These are phyloP conservation scores for Drosophila trapezifrons DNA, from an alignment of 1,140 invertebrate species.

Conservation along the genomic window DNA sequence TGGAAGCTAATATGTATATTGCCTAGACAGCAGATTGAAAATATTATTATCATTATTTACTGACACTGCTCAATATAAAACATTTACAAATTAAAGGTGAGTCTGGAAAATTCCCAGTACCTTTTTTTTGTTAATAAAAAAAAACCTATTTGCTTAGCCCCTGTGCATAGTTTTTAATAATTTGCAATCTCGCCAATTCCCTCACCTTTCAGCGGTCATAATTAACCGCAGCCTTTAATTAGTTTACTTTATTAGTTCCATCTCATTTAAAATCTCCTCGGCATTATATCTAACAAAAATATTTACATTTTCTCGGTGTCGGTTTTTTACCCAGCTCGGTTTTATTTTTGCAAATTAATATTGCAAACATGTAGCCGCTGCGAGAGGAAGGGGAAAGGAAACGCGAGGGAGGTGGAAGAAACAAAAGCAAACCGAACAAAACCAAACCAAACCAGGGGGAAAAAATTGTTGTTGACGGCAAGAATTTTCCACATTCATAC, in stretches of 20 bases:
- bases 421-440: slow-evolving; percentile 2
- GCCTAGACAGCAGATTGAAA: no score
- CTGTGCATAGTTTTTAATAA: neutral
- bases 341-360: slow-evolving; percentile 58
- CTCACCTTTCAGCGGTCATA: neutral
- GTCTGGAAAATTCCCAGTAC: no score
- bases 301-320: slow-evolving; percentile 31
- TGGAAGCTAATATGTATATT: no score
- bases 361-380: slow-evolving; percentile 41
- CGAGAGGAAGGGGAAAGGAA: neutral
- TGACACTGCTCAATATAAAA: neutral
- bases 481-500: slow-evolving; percentile 37
- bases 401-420: neutral
- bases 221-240: slow-evolving; percentile 41
- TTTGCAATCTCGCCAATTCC: neutral
- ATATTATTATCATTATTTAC: no score
- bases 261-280: slow-evolving; percentile 30
- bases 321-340: slow-evolving; percentile 10
- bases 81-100: neutral
- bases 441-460: slow-evolving; percentile 30
- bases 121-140: neutral
- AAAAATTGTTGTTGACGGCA: slow-evolving; percentile 50
- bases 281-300: slow-evolving; percentile 49
- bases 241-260: slow-evolving; percentile 52
- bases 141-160: neutral